A percentile compares a stretch with the other conserved stretches of the same genome.
Evolutionary conservation across 2,797 vertebrate species (phyloP).

Genomic region (Rhodeus uyekii): DNA sequence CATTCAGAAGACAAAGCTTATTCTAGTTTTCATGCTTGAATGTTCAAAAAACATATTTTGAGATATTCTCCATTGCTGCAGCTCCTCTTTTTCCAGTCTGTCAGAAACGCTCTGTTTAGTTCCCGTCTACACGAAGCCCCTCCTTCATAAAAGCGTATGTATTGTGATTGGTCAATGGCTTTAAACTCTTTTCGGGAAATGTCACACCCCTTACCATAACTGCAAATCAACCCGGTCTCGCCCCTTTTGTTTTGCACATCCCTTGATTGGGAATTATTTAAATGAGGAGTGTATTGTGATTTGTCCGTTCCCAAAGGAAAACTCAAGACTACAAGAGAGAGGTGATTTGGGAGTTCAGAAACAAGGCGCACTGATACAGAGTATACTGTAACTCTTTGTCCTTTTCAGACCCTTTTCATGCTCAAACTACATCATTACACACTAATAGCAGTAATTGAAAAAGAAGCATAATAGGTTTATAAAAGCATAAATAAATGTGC

Average conservation of each 20-base stretch:
- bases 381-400: background rate
- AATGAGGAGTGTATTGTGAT: background rate
- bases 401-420: background rate
- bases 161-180: background rate
- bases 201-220: background rate
- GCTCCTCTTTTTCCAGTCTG: background rate
- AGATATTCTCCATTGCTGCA: background rate
- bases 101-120: background rate
- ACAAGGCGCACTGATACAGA: background rate
- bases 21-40: background rate
- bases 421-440: background rate
- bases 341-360: background rate
- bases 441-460: background rate
- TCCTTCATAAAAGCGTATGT: background rate
- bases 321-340: background rate
- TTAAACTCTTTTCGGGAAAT: background rate
- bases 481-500: background rate
- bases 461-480: background rate
- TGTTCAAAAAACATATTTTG: background rate
- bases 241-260: background rate
- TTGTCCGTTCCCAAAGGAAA: background rate
- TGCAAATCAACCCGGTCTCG: background rate
- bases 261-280: background rate
- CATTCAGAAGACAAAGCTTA: conserved; percentile 14
- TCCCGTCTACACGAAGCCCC: background rate